These are phyloP conservation scores for Thamnophis elegans DNA, from an alignment of 2,797 vertebrate species.

Conservation along the genomic window DNA sequence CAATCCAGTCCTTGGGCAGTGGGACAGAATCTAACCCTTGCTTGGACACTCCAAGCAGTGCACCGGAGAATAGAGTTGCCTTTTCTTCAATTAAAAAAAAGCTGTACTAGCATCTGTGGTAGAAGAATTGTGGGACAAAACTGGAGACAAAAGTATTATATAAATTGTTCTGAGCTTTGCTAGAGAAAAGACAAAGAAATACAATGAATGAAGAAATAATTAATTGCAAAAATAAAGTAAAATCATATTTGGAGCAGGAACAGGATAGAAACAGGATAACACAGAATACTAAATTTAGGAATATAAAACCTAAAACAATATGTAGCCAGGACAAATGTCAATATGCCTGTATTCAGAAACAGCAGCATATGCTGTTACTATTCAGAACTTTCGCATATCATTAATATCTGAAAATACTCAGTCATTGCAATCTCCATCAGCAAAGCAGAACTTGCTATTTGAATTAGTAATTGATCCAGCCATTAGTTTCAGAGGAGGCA, in stretches of 20 bases:
- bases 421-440: not conserved
- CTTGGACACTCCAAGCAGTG: too few species aligned
- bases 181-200: not conserved
- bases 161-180: not conserved
- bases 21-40: too few species aligned
- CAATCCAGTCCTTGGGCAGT: too few species aligned
- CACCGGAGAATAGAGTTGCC: not conserved
- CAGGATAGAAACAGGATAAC: not conserved
- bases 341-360: not conserved
- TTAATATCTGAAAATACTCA: not conserved
- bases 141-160: not conserved
- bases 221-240: not conserved
- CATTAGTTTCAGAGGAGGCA: conserved; percentile 13
- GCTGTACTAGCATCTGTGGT: not conserved
- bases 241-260: not conserved
- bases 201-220: not conserved
- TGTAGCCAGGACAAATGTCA: not conserved
- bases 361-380: not conserved
- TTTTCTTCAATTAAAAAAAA: not conserved
- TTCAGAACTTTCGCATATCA: not conserved
- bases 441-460: not conserved
- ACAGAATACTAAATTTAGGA: not conserved
- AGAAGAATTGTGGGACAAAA: not conserved
- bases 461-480: conserved; percentile 20
- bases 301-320: not conserved